Conservation (phyloP, 2,797 vertebrate genomes). For the Potorous gilbertii region DNA sequence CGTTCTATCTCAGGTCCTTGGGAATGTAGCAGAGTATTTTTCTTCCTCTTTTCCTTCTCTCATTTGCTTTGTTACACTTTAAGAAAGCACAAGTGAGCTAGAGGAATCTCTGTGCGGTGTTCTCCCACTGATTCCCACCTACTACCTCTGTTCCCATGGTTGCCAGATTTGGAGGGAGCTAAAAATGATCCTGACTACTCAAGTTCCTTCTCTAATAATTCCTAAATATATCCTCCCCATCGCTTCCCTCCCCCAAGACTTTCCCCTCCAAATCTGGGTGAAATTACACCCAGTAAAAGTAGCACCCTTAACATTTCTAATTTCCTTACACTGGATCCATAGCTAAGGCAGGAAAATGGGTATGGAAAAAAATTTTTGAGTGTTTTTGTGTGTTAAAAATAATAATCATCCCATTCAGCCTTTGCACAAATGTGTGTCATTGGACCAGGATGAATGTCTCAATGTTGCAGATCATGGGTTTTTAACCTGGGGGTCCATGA, state of each 20-base stretch:
- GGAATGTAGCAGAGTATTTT: not conserved
- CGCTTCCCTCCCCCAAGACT: not conserved
- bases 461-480: not conserved
- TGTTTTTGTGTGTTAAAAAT: not conserved
- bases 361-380: not conserved
- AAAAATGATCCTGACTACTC: not conserved
- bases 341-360: not conserved
- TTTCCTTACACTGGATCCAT: not conserved
- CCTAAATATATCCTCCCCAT: not conserved
- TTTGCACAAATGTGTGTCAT: not conserved
- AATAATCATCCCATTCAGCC: not conserved
- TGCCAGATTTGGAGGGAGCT: not conserved
- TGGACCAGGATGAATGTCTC: not conserved
- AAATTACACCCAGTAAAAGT: not conserved
- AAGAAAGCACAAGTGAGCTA: not conserved
- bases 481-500: not conserved
- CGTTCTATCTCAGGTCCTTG: not conserved
- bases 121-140: not conserved
- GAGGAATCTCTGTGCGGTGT: not conserved
- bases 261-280: not conserved
- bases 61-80: not conserved
- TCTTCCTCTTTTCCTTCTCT: not conserved
- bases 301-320: not conserved
- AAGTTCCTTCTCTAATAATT: not conserved
- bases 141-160: not conserved